These are phyloP conservation scores for Spilarctia lutea DNA, from an alignment of 2,888 invertebrate genomes.

Conservation along the genomic window DNA sequence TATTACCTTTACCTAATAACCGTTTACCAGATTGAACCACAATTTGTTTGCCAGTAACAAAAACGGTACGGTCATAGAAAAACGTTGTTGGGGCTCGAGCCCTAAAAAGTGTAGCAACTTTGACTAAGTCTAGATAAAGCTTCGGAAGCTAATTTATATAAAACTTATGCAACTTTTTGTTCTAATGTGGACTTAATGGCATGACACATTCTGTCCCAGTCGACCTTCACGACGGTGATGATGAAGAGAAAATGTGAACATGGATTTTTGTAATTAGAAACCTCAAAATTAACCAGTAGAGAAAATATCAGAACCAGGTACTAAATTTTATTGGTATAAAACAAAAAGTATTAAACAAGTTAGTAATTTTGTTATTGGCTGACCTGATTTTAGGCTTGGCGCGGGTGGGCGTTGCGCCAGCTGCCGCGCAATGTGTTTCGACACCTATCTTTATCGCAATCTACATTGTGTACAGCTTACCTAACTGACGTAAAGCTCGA, in stretches of 20 bases:
- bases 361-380: slow-evolving; percentile 4
- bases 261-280: neutral
- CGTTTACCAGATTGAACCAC: no score
- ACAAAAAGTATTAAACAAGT: slow-evolving; percentile 13
- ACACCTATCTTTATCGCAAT: slow-evolving; percentile 39
- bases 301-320: neutral
- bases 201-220: no score
- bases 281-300: neutral
- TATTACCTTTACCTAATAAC: no score
- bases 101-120: no score
- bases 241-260: neutral
- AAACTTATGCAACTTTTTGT: no score
- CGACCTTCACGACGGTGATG: neutral
- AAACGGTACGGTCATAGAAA: no score
- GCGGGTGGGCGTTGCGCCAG: slow-evolving; percentile 34
- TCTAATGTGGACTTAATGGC: no score
- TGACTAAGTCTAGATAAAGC: no score
- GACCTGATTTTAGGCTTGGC: slow-evolving; percentile 25
- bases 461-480: neutral
- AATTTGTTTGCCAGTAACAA: no score
- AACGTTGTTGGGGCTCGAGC: no score
- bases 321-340: neutral
- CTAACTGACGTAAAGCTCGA: neutral
- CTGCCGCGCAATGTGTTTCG: slow-evolving; percentile 21
- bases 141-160: no score